These are phyloP conservation scores for Solenopsis fugax DNA, from an alignment of 1,140 invertebrate genomes.

Conservation along the genomic window DNA sequence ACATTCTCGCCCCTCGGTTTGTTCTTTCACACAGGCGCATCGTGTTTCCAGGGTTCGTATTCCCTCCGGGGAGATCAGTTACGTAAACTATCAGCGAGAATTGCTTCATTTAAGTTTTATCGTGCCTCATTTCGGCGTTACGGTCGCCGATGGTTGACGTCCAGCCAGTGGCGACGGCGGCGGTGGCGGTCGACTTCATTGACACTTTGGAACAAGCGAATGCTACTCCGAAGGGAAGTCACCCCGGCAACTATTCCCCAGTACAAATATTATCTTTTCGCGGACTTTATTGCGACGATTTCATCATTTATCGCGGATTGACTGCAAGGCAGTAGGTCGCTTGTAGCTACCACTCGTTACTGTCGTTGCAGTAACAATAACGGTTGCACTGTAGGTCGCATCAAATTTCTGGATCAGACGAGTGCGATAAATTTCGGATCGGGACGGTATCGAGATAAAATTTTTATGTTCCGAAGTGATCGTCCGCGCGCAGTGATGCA, in stretches of 20 bases:
- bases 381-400: conserved; percentile 27
- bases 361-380: conserved; percentile 63
- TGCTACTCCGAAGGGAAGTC: background rate
- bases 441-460: conserved; percentile 28
- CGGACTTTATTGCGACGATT: conserved; percentile 59
- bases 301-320: conserved; percentile 50
- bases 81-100: conserved; percentile 51
- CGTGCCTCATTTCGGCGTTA: conserved; percentile 16
- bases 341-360: background rate
- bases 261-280: conserved; percentile 58
- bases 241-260: background rate
- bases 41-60: background rate
- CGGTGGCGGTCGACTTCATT: background rate
- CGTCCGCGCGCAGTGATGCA: background rate
- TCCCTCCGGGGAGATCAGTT: conserved; percentile 25
- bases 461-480: conserved; percentile 9
- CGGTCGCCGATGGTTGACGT: background rate
- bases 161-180: background rate
- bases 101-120: conserved; percentile 50
- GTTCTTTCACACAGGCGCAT: background rate
- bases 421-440: conserved; percentile 58
- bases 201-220: background rate
- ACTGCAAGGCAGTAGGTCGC: conserved; percentile 54
- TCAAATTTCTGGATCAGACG: conserved; percentile 57
- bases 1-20: background rate